phyloP scores from a whole-genome alignment of 1,140 invertebrate species.

The Aphidius gifuensis region DNA sequence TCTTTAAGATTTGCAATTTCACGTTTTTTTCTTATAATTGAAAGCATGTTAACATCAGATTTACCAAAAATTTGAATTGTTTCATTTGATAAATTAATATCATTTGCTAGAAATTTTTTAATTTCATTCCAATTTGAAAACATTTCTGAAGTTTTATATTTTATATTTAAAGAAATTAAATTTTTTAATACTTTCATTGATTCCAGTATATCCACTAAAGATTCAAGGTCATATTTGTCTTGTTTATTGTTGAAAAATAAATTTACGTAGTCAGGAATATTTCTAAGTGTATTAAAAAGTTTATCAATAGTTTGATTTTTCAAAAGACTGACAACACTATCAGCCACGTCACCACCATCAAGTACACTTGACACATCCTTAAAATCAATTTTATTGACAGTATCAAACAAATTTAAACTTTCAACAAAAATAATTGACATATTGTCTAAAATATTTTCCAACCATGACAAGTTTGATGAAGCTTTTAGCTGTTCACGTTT shows the following conservation, averaged over 20 bases:
- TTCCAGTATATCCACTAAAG: slow-evolving; percentile 44
- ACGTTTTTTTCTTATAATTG: slow-evolving; percentile 44
- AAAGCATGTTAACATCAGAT: slow-evolving; percentile 48
- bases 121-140: slow-evolving; percentile 48
- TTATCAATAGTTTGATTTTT: slow-evolving; percentile 53
- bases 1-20: slow-evolving; percentile 41
- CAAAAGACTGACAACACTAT: slow-evolving; percentile 43
- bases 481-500: slow-evolving; percentile 33
- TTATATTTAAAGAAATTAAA: slow-evolving; percentile 42
- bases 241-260: slow-evolving; percentile 35
- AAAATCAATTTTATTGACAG: slow-evolving; percentile 49
- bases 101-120: slow-evolving; percentile 38
- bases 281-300: slow-evolving; percentile 46
- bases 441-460: slow-evolving; percentile 42
- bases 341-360: slow-evolving; percentile 40
- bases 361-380: slow-evolving; percentile 40
- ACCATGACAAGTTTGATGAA: slow-evolving; percentile 38
- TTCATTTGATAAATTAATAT: slow-evolving; percentile 36
- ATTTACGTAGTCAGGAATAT: slow-evolving; percentile 43
- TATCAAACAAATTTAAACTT: slow-evolving; percentile 41
- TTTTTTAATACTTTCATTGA: slow-evolving; percentile 51
- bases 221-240: slow-evolving; percentile 46
- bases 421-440: slow-evolving; percentile 38
- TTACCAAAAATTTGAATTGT: slow-evolving; percentile 36
- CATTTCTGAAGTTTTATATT: slow-evolving; percentile 44